Percentiles rank a stretch among this genome's conserved stretches.
These are phyloP conservation scores for Chrysogorgia sp. DNA, from an alignment of 92 coral and sea anemone genomes.

Conservation along the genomic window DNA sequence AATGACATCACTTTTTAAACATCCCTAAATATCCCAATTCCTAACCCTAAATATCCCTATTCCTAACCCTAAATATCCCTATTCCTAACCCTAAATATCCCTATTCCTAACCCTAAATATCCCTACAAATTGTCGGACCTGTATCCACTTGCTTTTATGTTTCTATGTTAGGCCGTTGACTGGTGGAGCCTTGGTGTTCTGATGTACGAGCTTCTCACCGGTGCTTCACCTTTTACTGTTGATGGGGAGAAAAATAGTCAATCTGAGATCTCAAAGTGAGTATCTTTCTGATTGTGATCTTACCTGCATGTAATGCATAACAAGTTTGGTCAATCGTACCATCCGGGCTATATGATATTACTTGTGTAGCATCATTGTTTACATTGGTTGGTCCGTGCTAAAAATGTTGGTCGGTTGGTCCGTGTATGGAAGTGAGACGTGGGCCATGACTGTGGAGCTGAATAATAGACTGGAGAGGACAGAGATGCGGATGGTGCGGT, in stretches of 20 bases:
- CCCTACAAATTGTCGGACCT: background rate
- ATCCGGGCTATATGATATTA: background rate
- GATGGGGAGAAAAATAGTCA: slow-evolving; percentile 99
- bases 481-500: too few species aligned
- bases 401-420: too few species aligned
- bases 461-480: too few species aligned
- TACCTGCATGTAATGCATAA: too few species aligned
- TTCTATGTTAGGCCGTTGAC: slow-evolving; percentile 78
- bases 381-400: too few species aligned
- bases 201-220: slow-evolving; percentile 93
- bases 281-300: background rate
- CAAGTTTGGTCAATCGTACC: background rate
- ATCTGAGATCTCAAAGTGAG: slow-evolving; percentile 96
- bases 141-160: background rate
- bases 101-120: background rate
- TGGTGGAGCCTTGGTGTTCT: slow-evolving; percentile 99
- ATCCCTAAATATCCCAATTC: background rate
- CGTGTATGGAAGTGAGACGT: too few species aligned
- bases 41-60: too few species aligned
- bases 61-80: too few species aligned
- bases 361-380: too few species aligned
- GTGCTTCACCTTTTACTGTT: slow-evolving; percentile 98
- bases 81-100: too few species aligned
- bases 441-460: too few species aligned
- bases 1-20: background rate